Evolutionary conservation across 2,888 invertebrate genomes (phyloP).

Genomic region (Polydrusus tereticollis): DNA sequence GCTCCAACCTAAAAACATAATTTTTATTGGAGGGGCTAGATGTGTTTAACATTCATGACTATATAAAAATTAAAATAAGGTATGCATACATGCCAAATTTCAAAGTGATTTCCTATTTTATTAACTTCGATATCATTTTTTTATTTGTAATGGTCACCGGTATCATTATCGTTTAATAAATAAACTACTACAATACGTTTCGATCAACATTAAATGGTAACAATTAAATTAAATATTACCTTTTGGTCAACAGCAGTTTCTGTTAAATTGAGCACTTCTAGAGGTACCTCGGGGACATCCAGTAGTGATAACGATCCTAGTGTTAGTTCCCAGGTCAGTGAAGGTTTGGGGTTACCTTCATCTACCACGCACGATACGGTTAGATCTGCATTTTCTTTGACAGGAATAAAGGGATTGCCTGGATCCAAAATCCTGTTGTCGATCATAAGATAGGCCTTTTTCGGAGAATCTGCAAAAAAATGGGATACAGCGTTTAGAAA

Average conservation of each 20-base stretch:
- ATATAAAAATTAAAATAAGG: too few species aligned
- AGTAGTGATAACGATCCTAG: conserved; percentile 72
- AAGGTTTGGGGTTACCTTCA: conserved; percentile 81
- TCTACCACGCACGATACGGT: conserved; percentile 89
- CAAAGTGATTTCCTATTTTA: too few species aligned
- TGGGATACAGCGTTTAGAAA: too few species aligned
- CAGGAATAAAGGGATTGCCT: conserved; percentile 89
- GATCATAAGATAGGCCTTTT: conserved; percentile 87
- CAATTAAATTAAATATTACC: conserved; percentile 46
- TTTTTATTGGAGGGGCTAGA: conserved; percentile 57
- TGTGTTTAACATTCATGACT: too few species aligned
- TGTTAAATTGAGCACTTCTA: conserved; percentile 69
- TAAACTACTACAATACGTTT: too few species aligned
- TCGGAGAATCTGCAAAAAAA: conserved; percentile 83
- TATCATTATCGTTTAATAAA: too few species aligned
- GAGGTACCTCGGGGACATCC: conserved; percentile 71
- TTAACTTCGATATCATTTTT: too few species aligned
- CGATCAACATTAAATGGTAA: not conserved
- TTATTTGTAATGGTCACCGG: too few species aligned
- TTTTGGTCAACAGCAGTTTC: conserved; percentile 62
- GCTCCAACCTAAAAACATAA: conserved; percentile 64
- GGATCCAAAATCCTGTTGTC: conserved; percentile 88
- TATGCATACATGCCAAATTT: too few species aligned
- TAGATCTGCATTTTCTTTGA: conserved; percentile 86
- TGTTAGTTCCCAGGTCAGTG: conserved; percentile 75